Evolutionary conservation across 2,888 invertebrate species (phyloP).

Genomic region (Glaucopsyche alexis): DNA sequence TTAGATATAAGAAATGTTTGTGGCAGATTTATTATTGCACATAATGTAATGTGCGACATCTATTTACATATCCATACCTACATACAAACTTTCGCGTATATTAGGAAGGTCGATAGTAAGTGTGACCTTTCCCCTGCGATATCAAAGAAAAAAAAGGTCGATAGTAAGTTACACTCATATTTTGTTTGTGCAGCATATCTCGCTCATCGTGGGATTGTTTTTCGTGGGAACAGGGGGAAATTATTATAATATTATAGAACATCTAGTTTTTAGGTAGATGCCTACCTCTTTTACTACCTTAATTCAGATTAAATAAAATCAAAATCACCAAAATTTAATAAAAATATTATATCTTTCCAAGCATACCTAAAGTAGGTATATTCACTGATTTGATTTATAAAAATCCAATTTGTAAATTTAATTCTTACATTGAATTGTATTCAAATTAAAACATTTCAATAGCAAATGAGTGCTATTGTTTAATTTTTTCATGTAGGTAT

Average conservation of each 20-base stretch:
- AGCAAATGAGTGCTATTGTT: slow-evolving; percentile 15
- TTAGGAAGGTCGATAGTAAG: not conserved
- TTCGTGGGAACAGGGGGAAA: not conserved
- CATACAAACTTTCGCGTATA: not conserved
- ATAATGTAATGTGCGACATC: no score
- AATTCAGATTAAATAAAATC: no score
- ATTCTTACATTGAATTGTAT: slow-evolving; percentile 7
- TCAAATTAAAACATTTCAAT: slow-evolving; percentile 8
- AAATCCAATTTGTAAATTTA: slow-evolving; percentile 1
- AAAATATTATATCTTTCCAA: no score
- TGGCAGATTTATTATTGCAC: no score
- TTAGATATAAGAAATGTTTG: no score
- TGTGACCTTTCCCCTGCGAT: no score
- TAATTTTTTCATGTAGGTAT: not conserved
- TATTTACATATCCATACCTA: no score
- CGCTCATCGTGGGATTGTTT: not conserved
- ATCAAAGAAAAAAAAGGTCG: no score
- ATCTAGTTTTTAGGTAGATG: not conserved
- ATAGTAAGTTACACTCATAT: not conserved
- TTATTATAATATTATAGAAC: not conserved
- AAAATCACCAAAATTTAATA: no score
- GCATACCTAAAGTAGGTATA: no score
- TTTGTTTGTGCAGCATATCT: not conserved
- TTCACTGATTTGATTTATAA: slow-evolving; percentile 3
- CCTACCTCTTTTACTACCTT: no score